A percentile compares a stretch with the other conserved stretches of the same genome.
These are phyloP conservation scores for Drosophila seclusa DNA, from an alignment of 2,888 invertebrate genomes.

Conservation along the genomic window DNA sequence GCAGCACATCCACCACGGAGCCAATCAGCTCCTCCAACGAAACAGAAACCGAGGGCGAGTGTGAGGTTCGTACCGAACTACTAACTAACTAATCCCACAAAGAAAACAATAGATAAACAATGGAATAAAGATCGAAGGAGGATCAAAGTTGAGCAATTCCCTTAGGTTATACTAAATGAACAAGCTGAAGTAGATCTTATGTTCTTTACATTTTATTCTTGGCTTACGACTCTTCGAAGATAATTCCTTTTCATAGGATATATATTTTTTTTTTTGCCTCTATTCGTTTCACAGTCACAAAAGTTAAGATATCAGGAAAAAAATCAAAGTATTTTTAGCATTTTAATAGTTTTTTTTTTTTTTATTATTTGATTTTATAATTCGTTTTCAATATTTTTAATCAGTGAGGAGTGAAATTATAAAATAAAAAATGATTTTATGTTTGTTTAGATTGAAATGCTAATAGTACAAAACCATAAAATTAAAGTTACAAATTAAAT, in stretches of 20 bases:
- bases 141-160: neutral
- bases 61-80: conserved; percentile 49
- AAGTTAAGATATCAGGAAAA: neutral
- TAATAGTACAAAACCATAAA: neutral
- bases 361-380: neutral
- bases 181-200: neutral
- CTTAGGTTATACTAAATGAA: neutral
- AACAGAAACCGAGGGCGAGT: conserved; percentile 58
- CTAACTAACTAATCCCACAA: conserved; percentile 21
- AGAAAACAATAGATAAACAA: neutral
- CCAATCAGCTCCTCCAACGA: conserved; percentile 54
- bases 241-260: neutral
- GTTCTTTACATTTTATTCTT: neutral
- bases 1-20: conserved; percentile 58
- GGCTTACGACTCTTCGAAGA: neutral
- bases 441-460: neutral
- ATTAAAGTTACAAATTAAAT: neutral
- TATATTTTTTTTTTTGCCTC: no score
- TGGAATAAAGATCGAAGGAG: neutral
- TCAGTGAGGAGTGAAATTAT: neutral
- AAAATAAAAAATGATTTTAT: neutral
- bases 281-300: neutral
- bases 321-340: neutral
- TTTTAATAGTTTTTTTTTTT: neutral
- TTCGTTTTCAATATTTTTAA: neutral